Evolutionary conservation across 1,140 invertebrate genomes (phyloP).

Genomic region (Bombus impatiens): DNA sequence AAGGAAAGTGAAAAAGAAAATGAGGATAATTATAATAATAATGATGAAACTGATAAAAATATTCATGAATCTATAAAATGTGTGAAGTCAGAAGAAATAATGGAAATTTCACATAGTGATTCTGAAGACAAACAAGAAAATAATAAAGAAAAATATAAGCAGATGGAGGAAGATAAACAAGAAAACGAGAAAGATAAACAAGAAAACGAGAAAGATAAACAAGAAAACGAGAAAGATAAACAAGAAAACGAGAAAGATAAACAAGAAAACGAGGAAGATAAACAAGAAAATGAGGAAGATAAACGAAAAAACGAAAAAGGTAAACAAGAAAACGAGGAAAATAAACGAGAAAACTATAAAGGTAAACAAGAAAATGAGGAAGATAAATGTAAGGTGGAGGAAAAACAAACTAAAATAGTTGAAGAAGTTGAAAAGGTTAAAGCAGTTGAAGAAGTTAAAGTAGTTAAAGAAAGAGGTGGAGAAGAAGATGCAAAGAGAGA

Average conservation of each 20-base stretch:
- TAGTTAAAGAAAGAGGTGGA: too few relatives aligned
- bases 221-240: not conserved
- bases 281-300: too few relatives aligned
- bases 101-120: not conserved
- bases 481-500: conserved; percentile 2
- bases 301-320: not conserved
- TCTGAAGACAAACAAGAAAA: not conserved
- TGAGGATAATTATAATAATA: not conserved
- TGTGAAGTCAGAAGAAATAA: not conserved
- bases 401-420: too few relatives aligned
- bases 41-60: not conserved
- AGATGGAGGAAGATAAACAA: conserved; percentile 16
- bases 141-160: conserved; percentile 7
- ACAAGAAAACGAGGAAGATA: not conserved
- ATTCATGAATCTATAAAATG: not conserved
- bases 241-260: not conserved
- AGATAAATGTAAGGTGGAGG: too few relatives aligned
- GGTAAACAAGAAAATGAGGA: too few relatives aligned
- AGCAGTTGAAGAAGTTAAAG: too few relatives aligned
- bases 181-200: not conserved
- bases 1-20: not conserved
- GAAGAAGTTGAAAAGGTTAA: too few relatives aligned
- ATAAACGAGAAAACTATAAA: too few relatives aligned
- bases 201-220: not conserved
- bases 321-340: too few relatives aligned